phyloP scores from a whole-genome alignment of 2,888 invertebrate species.

The Trachelus troglodyta region DNA sequence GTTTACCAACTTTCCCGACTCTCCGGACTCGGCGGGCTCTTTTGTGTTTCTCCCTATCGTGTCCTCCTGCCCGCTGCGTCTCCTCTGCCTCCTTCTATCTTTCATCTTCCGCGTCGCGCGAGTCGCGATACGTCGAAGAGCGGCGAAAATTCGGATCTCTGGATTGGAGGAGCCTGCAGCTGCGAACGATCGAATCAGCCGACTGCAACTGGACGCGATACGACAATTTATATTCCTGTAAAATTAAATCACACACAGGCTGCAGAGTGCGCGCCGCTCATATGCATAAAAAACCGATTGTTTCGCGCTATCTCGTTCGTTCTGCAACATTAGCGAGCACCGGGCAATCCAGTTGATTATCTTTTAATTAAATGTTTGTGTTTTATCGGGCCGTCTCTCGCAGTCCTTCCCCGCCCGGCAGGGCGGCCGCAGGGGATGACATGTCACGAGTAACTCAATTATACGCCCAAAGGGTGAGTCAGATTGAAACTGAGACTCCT shows the following conservation, averaged over 20 bases:
- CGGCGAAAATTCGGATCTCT: slow-evolving; percentile 4
- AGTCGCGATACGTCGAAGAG: slow-evolving; percentile 16
- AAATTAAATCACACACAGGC: slow-evolving; percentile 55
- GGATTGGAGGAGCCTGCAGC: neutral
- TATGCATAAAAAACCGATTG: slow-evolving; percentile 62
- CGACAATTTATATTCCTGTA: slow-evolving; percentile 59
- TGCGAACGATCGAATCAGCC: slow-evolving; percentile 6
- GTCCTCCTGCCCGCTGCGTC: too few relatives aligned
- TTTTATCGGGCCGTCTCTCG: slow-evolving; percentile 47
- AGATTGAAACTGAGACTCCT: neutral
- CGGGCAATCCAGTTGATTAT: slow-evolving; percentile 58
- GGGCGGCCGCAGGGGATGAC: slow-evolving; percentile 27
- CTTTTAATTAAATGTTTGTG: slow-evolving; percentile 64
- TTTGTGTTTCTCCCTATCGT: too few relatives aligned
- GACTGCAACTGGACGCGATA: slow-evolving; percentile 36
- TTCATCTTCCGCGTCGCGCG: slow-evolving; percentile 16
- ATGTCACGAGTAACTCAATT: slow-evolving; percentile 54
- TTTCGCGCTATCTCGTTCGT: slow-evolving; percentile 43
- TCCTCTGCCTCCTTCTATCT: neutral
- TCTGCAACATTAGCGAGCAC: slow-evolving; percentile 53
- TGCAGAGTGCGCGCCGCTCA: slow-evolving; percentile 35
- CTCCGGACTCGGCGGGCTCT: too few relatives aligned
- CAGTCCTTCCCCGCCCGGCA: neutral
- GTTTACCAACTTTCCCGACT: neutral
- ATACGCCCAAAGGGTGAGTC: slow-evolving; percentile 23